Evolutionary conservation across 2,888 invertebrate species (phyloP).

Genomic region (Nudaria mundana): DNA sequence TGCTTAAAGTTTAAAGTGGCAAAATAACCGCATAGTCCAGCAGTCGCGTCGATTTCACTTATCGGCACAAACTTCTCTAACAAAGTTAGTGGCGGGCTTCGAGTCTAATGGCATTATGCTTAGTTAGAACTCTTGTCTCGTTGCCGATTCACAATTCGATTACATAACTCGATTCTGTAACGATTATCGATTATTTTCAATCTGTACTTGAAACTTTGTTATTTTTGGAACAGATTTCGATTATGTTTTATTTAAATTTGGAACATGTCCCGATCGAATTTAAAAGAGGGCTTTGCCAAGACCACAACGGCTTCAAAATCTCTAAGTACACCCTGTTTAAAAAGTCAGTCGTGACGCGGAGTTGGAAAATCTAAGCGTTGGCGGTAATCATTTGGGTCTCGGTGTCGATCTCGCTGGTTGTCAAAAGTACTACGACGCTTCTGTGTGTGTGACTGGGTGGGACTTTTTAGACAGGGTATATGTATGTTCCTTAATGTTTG

Average conservation of each 20-base stretch:
- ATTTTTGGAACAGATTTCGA: neutral
- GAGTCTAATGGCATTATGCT: constrained; percentile 55
- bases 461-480: too few species aligned
- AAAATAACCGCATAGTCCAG: constrained; percentile 40
- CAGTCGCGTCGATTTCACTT: constrained; percentile 52
- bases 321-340: too few species aligned
- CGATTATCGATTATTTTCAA: constrained; percentile 27
- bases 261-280: neutral
- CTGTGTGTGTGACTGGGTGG: too few species aligned
- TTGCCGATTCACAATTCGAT: constrained; percentile 58
- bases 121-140: constrained; percentile 54
- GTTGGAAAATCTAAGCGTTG: too few species aligned
- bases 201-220: constrained; percentile 2
- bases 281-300: too few species aligned
- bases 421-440: too few species aligned
- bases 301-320: too few species aligned
- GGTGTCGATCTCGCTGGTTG: too few species aligned
- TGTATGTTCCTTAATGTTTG: too few species aligned
- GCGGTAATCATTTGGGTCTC: too few species aligned
- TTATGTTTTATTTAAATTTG: neutral
- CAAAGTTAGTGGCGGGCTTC: constrained; percentile 50
- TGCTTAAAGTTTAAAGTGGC: constrained; percentile 24
- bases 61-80: constrained; percentile 66
- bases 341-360: too few species aligned
- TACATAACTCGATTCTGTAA: constrained; percentile 41